Evolutionary conservation across 1,140 invertebrate species (phyloP).

Genomic region (Cephus cinctus): DNA sequence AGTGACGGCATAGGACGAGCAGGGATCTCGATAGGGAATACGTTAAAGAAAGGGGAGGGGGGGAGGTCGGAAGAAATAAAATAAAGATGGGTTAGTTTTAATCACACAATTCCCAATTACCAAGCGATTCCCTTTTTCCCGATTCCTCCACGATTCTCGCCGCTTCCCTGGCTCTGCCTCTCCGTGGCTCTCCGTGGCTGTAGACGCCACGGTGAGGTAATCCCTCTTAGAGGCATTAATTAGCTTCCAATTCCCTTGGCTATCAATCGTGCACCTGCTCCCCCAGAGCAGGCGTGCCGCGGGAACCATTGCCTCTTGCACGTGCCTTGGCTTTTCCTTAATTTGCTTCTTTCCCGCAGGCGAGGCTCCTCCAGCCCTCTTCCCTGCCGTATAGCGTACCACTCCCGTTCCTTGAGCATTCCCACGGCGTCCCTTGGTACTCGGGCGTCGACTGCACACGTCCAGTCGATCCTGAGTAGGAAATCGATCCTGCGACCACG

Average conservation of each 20-base stretch:
- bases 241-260: conserved; percentile 42
- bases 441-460: no score
- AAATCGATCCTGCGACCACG: no score
- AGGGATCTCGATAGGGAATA: neutral
- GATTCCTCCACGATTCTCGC: conserved; percentile 3
- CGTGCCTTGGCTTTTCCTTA: no score
- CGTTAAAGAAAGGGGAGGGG: neutral
- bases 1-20: neutral
- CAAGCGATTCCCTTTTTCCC: neutral
- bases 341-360: neutral
- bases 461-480: no score
- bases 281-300: no score
- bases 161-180: neutral
- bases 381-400: no score
- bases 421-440: no score
- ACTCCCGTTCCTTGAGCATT: no score
- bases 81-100: neutral
- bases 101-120: conserved; percentile 5
- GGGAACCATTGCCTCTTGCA: no score
- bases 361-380: no score
- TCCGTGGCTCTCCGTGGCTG: neutral
- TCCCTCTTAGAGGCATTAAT: conserved; percentile 42
- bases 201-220: conserved; percentile 26
- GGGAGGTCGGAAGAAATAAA: neutral
- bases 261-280: conserved; percentile 33